These are phyloP conservation scores for Acrocera orbiculus DNA, from an alignment of 2,888 invertebrate genomes.

Conservation along the genomic window DNA sequence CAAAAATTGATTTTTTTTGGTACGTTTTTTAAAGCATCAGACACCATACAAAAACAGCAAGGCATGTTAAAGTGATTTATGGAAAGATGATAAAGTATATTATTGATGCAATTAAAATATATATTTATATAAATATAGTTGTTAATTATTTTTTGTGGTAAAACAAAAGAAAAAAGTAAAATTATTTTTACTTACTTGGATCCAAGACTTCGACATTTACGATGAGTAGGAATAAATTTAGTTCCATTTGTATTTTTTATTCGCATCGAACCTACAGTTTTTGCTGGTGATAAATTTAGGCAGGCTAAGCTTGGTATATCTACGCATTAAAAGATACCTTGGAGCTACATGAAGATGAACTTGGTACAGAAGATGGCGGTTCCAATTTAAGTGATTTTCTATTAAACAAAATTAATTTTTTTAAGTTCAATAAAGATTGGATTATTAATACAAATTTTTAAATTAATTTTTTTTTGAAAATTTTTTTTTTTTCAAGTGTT, in stretches of 20 bases:
- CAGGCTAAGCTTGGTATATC: constrained; percentile 40
- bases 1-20: too few relatives aligned
- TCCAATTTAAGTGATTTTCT: constrained; percentile 73
- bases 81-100: too few relatives aligned
- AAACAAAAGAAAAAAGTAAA: not conserved
- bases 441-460: not conserved
- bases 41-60: too few relatives aligned
- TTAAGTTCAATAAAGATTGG: not conserved
- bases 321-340: constrained; percentile 38
- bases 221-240: constrained; percentile 60
- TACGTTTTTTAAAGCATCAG: too few relatives aligned
- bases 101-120: constrained; percentile 1
- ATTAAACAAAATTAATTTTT: constrained; percentile 22
- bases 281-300: constrained; percentile 56
- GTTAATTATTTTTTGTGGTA: not conserved
- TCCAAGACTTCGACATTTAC: constrained; percentile 78
- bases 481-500: too few relatives aligned
- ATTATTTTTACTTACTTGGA: constrained; percentile 52
- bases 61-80: constrained; percentile 6
- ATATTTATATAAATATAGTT: not conserved
- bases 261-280: constrained; percentile 43
- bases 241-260: constrained; percentile 34
- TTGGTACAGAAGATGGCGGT: constrained; percentile 57
- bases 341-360: constrained; percentile 45
- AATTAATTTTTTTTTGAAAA: too few relatives aligned